phyloP scores from a whole-genome alignment of 2,888 invertebrate species.

The Drosophila greeni region DNA sequence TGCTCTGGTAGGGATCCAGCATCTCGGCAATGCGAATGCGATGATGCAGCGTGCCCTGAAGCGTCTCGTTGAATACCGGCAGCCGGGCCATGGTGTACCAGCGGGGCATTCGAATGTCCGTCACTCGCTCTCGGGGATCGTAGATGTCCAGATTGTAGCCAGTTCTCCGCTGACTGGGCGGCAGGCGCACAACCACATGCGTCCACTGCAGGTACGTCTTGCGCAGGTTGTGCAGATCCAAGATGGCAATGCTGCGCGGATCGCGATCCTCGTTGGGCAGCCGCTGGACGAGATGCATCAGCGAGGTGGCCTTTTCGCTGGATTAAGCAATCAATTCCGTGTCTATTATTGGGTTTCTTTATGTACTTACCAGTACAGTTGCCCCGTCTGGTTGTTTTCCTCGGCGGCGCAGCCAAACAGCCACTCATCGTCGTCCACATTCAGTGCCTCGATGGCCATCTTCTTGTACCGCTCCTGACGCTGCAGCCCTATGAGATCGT shows the following conservation, averaged over 20 bases:
- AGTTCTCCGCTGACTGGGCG: slow-evolving; percentile 79
- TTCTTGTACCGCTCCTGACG: slow-evolving; percentile 72
- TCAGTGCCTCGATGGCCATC: slow-evolving; percentile 83
- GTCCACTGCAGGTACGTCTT: slow-evolving; percentile 82
- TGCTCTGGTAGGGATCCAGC: slow-evolving; percentile 82
- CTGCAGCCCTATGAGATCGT: slow-evolving; percentile 73
- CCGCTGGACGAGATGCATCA: slow-evolving; percentile 81
- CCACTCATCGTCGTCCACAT: slow-evolving; percentile 86
- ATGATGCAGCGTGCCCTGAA: slow-evolving; percentile 82
- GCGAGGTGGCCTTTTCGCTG: slow-evolving; percentile 80
- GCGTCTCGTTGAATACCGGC: slow-evolving; percentile 80
- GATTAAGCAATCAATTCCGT: background rate
- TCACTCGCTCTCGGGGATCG: slow-evolving; percentile 79
- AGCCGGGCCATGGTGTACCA: slow-evolving; percentile 78
- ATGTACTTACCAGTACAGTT: slow-evolving; percentile 34
- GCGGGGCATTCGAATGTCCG: slow-evolving; percentile 75
- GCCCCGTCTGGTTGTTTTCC: slow-evolving; percentile 44
- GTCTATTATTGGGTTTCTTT: background rate
- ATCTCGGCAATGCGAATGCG: slow-evolving; percentile 82
- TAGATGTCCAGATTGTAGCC: slow-evolving; percentile 84
- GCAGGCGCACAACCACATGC: slow-evolving; percentile 85
- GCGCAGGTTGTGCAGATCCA: slow-evolving; percentile 83
- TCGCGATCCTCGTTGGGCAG: slow-evolving; percentile 79
- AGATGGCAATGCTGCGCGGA: slow-evolving; percentile 79
- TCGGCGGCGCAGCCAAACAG: slow-evolving; percentile 86